phyloP scores from a whole-genome alignment of 2,797 vertebrate species.

The Chelidonichthys spinosus region DNA sequence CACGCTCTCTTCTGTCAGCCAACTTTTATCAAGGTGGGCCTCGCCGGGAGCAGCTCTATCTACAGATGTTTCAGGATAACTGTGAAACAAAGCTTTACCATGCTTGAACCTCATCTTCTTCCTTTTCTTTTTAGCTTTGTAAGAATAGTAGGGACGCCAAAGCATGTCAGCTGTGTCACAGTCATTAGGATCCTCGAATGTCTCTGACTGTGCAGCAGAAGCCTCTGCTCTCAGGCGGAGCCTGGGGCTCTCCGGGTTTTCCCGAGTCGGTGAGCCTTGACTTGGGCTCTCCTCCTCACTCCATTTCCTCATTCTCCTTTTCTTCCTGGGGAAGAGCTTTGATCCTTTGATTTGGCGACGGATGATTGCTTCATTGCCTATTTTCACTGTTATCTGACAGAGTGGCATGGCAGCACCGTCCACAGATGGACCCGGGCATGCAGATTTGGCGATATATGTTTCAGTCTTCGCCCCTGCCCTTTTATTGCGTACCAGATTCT shows the following conservation, averaged over 20 bases:
- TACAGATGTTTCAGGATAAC: slow-evolving; percentile 60
- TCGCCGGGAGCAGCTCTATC: slow-evolving; percentile 59
- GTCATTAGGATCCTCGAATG: slow-evolving; percentile 91
- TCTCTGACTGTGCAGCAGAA: slow-evolving; percentile 74
- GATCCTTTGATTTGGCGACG: slow-evolving; percentile 95
- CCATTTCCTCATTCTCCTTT: slow-evolving; percentile 72
- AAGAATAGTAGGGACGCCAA: slow-evolving; percentile 98
- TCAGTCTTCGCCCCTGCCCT: slow-evolving; percentile 88
- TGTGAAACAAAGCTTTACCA: slow-evolving; percentile 78
- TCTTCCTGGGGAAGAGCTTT: slow-evolving; percentile 91
- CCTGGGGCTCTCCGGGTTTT: slow-evolving; percentile 74
- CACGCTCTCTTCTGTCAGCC: slow-evolving; percentile 72
- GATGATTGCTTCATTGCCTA: slow-evolving; percentile 96
- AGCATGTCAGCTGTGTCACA: slow-evolving; percentile 93
- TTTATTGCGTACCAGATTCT: slow-evolving; percentile 79
- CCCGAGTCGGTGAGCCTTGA: slow-evolving; percentile 74
- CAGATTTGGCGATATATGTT: slow-evolving; percentile 98
- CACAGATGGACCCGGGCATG: slow-evolving; percentile 92
- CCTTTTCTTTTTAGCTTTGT: slow-evolving; percentile 97
- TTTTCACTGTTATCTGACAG: slow-evolving; percentile 99
- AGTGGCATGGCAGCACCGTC: slow-evolving; percentile 91
- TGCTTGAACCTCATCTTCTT: slow-evolving; percentile 90
- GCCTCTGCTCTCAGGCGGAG: slow-evolving; percentile 76
- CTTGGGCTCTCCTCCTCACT: slow-evolving; percentile 65
- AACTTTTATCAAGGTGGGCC: slow-evolving; percentile 60